These are phyloP conservation scores for Beris chalybata DNA, from an alignment of 2,888 invertebrate genomes.

Conservation along the genomic window DNA sequence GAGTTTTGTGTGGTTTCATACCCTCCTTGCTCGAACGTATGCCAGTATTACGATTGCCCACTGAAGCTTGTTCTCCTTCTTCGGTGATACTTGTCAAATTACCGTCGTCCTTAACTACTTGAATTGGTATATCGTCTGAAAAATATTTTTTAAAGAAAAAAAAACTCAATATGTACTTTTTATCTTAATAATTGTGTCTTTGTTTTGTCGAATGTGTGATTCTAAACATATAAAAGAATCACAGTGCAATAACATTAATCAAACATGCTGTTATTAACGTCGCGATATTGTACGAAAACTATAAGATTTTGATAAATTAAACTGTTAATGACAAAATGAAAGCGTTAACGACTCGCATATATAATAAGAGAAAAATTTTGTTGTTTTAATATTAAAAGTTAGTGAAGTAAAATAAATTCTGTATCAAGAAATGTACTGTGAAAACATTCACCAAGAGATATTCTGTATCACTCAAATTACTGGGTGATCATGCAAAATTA, in stretches of 20 bases:
- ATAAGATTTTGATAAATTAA: too few relatives aligned
- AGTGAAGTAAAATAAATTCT: too few relatives aligned
- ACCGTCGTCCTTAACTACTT: constrained; percentile 56
- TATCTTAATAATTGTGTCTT: not conserved
- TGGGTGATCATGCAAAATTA: too few relatives aligned
- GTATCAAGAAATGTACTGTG: too few relatives aligned
- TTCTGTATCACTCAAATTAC: too few relatives aligned
- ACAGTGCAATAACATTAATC: not conserved
- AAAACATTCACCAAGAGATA: too few relatives aligned
- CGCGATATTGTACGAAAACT: too few relatives aligned
- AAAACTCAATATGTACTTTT: not conserved
- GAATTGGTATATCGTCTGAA: constrained; percentile 88
- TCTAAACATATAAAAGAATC: not conserved
- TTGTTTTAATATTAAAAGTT: too few relatives aligned
- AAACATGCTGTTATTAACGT: too few relatives aligned
- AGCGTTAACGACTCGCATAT: too few relatives aligned
- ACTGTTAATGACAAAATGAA: too few relatives aligned
- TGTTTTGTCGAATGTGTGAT: not conserved
- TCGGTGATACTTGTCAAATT: constrained; percentile 54
- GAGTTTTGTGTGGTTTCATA: constrained; percentile 54
- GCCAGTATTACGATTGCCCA: constrained; percentile 49
- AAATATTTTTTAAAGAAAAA: constrained; percentile 42
- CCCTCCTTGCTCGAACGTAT: constrained; percentile 56
- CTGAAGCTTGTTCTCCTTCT: constrained; percentile 47
- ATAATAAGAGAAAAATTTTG: too few relatives aligned